These are phyloP conservation scores for Meganola albula DNA, from an alignment of 2,888 invertebrate species.

Conservation along the genomic window DNA sequence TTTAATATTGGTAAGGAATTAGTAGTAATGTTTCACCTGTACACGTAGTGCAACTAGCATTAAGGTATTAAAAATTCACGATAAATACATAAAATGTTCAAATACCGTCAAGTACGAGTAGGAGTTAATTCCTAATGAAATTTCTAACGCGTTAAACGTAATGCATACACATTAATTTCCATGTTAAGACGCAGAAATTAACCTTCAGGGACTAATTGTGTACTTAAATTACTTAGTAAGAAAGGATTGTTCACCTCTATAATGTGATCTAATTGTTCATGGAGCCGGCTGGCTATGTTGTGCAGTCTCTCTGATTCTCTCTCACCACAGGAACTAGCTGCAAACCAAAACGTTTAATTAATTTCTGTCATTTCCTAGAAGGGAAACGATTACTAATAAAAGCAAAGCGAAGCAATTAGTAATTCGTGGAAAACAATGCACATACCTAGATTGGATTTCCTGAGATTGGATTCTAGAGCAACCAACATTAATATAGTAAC, in stretches of 20 bases:
- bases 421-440: conserved; percentile 3
- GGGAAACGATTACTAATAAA: neutral
- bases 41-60: too few species aligned
- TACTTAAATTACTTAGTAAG: too few species aligned
- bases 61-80: too few species aligned
- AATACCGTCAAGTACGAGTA: too few species aligned
- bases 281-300: conserved; percentile 95
- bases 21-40: too few species aligned
- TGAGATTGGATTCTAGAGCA: conserved; percentile 5
- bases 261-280: conserved; percentile 98
- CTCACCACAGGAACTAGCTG: conserved; percentile 80
- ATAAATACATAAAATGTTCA: too few species aligned
- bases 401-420: conserved; percentile 1
- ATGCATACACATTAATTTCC: too few species aligned
- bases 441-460: neutral
- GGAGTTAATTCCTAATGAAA: too few species aligned
- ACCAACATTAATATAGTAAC: conserved; percentile 21
- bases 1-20: too few species aligned
- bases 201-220: too few species aligned
- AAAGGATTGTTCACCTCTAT: conserved; percentile 97
- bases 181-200: too few species aligned
- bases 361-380: neutral
- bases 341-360: conserved; percentile 5
- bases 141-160: too few species aligned
- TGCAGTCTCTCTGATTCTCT: conserved; percentile 90